Evolutionary conservation across 2,888 invertebrate species (phyloP).

Genomic region (Microctonus aethiopoides): DNA sequence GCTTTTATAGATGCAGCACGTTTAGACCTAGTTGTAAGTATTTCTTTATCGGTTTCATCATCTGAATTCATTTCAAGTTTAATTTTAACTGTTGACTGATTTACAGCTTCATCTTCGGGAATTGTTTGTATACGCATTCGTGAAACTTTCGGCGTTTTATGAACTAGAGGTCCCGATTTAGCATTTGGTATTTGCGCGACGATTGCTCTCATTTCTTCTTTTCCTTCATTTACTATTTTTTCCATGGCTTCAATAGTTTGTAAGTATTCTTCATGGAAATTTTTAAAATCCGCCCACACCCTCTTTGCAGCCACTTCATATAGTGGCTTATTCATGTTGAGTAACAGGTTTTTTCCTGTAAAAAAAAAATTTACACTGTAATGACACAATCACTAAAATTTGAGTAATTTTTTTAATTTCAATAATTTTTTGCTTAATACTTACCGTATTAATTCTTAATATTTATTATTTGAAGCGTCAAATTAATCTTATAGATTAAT

Average conservation of each 20-base stretch:
- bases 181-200: conserved; percentile 48
- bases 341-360: not conserved
- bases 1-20: conserved; percentile 57
- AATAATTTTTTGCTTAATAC: no score
- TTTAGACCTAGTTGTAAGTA: conserved; percentile 40
- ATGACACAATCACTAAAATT: no score
- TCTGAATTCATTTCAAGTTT: not conserved
- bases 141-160: conserved; percentile 56
- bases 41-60: conserved; percentile 18
- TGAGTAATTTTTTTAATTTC: no score
- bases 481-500: no score
- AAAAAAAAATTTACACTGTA: not conserved
- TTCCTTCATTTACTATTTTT: not conserved
- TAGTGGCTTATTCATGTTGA: not conserved
- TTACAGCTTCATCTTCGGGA: conserved; percentile 52
- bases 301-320: not conserved
- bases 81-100: not conserved
- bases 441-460: no score
- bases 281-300: not conserved
- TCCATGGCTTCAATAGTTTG: not conserved
- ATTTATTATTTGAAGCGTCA: not conserved
- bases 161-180: conserved; percentile 48
- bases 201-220: not conserved
- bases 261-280: not conserved
- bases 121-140: conserved; percentile 58